A percentile compares a stretch with the other conserved stretches of the same genome.
Conservation (phyloP, 1,140 invertebrate species). For the Grapholita molesta region DNA sequence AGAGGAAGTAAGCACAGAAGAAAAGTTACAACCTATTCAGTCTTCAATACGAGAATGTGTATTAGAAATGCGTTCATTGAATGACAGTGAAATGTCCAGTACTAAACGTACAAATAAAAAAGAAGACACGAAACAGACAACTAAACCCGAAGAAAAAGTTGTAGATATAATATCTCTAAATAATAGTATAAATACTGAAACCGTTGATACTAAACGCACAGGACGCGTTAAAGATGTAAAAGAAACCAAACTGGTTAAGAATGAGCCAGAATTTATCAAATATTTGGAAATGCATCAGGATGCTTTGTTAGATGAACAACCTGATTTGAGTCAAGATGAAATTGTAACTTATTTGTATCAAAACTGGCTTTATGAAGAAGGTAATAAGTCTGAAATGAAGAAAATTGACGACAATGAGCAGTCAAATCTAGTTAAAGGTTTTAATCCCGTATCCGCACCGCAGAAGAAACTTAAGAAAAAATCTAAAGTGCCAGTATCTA, state of each 20-base stretch:
- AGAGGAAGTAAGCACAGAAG: too few species aligned
- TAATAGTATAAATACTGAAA: conserved; percentile 42
- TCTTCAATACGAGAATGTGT: too few species aligned
- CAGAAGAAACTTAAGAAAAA: conserved; percentile 48
- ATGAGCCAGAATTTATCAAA: conserved; percentile 74
- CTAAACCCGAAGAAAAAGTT: neutral
- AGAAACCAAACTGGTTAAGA: conserved; percentile 26
- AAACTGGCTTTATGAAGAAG: conserved; percentile 77
- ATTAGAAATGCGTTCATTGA: neutral
- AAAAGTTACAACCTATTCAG: too few species aligned
- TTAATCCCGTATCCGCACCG: conserved; percentile 31
- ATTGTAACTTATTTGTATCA: conserved; percentile 76
- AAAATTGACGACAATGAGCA: conserved; percentile 54
- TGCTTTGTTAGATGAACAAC: conserved; percentile 72
- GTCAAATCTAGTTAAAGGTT: conserved; percentile 53
- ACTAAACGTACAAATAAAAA: neutral
- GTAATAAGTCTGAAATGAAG: conserved; percentile 48
- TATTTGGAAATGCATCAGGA: conserved; percentile 78
- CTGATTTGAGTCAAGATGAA: conserved; percentile 71
- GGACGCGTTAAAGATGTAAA: conserved; percentile 25
- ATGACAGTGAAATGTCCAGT: neutral
- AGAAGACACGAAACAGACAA: neutral
- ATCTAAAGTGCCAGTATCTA: conserved; percentile 28
- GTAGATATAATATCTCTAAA: conserved; percentile 19
- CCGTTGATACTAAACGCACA: conserved; percentile 39